Percentiles rank a stretch among this genome's conserved stretches.
Conservation (phyloP, 1,140 invertebrate genomes). For the Agraylea sexmaculata region DNA sequence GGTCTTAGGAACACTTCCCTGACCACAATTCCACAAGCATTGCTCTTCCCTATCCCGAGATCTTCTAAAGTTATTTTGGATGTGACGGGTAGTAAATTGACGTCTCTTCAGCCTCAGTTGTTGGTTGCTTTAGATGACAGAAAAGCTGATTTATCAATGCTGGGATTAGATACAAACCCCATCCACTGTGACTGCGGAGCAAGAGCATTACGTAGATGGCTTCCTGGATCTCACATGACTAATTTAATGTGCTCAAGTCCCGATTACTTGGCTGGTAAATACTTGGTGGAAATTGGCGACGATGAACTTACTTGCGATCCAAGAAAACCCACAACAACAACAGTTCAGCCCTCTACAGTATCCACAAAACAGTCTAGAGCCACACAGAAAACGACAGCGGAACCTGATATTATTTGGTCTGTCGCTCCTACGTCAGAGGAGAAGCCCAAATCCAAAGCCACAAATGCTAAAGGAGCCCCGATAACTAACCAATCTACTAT, state of each 20-base stretch:
- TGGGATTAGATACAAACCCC: constrained; percentile 64
- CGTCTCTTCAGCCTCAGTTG: constrained; percentile 61
- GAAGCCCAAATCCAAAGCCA: constrained; percentile 39
- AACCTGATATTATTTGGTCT: constrained; percentile 82
- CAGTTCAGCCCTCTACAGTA: constrained; percentile 30
- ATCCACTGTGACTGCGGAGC: constrained; percentile 77
- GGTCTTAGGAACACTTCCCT: constrained; percentile 69
- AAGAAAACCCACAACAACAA: constrained; percentile 42
- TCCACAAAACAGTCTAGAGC: constrained; percentile 36
- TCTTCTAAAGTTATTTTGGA: constrained; percentile 70
- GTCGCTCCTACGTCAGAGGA: constrained; percentile 51
- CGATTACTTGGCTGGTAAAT: constrained; percentile 49
- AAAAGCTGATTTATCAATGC: constrained; percentile 55
- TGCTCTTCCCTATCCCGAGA: constrained; percentile 80
- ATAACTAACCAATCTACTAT: constrained; percentile 46
- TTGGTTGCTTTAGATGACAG: constrained; percentile 69
- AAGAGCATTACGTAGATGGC: constrained; percentile 63
- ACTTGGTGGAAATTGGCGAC: constrained; percentile 62
- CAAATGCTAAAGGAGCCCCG: constrained; percentile 45
- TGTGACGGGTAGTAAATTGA: constrained; percentile 64
- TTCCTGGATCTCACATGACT: constrained; percentile 47
- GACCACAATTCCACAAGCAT: constrained; percentile 57
- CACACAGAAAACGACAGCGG: constrained; percentile 46
- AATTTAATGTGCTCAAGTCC: constrained; percentile 56
- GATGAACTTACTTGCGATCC: constrained; percentile 67